Evolutionary conservation across 2,888 invertebrate species (phyloP), one percentile per base, ranked within the genome.

Genomic region (Cheilosia urbana): DNA sequence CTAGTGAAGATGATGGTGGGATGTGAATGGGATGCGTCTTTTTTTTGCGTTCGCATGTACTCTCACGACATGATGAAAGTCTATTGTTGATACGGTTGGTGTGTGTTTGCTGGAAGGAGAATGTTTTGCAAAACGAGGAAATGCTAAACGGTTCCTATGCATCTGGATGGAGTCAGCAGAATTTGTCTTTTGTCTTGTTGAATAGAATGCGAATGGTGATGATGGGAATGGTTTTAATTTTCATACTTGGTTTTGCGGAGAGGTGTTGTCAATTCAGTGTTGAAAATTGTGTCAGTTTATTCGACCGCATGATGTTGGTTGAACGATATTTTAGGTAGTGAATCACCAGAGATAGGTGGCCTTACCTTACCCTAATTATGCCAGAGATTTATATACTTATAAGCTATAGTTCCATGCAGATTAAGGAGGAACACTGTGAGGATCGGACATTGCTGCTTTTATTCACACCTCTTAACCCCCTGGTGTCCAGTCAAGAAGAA

Each of bases 91-190:
- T 37, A 27, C 15, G 6, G 58, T 37, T n/a, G 30, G 49, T 15
- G 30, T 34, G 17, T 21, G 49, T 24, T 15, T 47, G 57, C 65
- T 49, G 42, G 42, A 49, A 21, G 58, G 51, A 34, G 51, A 75
- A 27, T 66, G 47, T 42, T 51, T 27, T 66, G 21, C 42, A 9
- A 68, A 69, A 68, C 27, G 9, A 62, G 77, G 77, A 77, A 77
- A 68, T 68, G 53, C 57, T 77, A 55, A 69, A 68, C 60, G 34
- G 53, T 69, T 77, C 45, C 51, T 27, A 24, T 60, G 51, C 58
- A 76, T 76, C 27, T 49, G 57, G 24, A 30, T 24, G 30, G 42
- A 13, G 27, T 17, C 34, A 24, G 27, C n/a, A 47, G 30, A 21
- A 19, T 37, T 73, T 63, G 55, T 66, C 40, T n/a, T 17, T 69